Evolutionary conservation across 2,888 invertebrate genomes (phyloP).

Genomic region (Leptothorax acervorum): DNA sequence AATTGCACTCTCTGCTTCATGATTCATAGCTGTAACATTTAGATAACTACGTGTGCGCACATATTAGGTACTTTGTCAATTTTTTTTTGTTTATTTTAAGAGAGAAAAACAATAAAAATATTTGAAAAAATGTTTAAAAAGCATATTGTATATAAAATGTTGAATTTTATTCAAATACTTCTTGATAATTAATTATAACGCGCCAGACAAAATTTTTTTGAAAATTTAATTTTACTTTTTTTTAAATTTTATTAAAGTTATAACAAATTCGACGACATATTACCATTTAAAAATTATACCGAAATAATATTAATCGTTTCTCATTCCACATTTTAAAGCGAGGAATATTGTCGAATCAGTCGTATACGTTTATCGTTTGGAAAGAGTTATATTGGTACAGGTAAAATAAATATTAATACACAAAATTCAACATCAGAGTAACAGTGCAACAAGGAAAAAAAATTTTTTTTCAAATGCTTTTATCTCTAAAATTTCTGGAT

Average conservation of each 20-base stretch:
- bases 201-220: background rate
- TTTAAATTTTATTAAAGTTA: background rate
- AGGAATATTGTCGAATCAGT: background rate
- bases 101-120: background rate
- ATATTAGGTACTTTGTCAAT: background rate
- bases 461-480: slow-evolving; percentile 4
- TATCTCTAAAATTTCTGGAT: slow-evolving; percentile 2
- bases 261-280: background rate
- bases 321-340: slow-evolving; percentile 1
- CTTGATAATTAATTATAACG: background rate
- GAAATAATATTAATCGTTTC: background rate
- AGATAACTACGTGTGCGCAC: background rate
- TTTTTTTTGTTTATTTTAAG: background rate
- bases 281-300: background rate
- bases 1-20: slow-evolving; percentile 12
- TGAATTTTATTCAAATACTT: background rate
- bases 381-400: slow-evolving; percentile 1
- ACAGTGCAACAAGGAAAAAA: slow-evolving; percentile 5
- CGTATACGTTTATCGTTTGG: slow-evolving; percentile 1
- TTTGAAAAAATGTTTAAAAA: background rate
- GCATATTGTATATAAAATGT: background rate
- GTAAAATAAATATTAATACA: slow-evolving; percentile 1
- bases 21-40: background rate
- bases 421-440: slow-evolving; percentile 2
- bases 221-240: background rate